A percentile compares a stretch with the other conserved stretches of the same genome.
Evolutionary conservation across 2,113 vertebrate genomes (phyloP).

Genomic region (Notothenia rossii): DNA sequence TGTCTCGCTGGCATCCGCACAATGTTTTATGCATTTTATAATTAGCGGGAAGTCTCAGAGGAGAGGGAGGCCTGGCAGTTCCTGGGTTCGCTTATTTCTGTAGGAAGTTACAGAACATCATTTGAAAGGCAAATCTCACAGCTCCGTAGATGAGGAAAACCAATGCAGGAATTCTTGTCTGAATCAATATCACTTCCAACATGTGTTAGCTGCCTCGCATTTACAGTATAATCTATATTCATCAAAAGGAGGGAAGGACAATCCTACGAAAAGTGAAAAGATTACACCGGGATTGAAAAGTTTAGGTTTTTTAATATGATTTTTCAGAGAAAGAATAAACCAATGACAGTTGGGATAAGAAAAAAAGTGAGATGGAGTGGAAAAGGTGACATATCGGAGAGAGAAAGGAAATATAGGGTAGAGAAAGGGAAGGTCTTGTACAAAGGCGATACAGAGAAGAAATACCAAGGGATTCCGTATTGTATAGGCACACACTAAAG

Average conservation of each 20-base stretch:
- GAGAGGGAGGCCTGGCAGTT: conserved; percentile 46
- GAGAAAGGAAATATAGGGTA: no score
- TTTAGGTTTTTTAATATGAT: background rate
- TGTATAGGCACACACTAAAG: background rate
- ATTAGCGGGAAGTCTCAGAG: conserved; percentile 73
- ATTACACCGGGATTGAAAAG: background rate
- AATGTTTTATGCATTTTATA: conserved; percentile 85
- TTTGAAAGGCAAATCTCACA: conserved; percentile 78
- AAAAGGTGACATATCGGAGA: background rate
- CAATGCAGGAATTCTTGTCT: conserved; percentile 23
- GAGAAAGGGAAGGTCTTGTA: background rate
- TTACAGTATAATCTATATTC: background rate
- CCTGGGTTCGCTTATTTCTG: conserved; percentile 44
- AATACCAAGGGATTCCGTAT: background rate
- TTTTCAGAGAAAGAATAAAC: background rate
- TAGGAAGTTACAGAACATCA: conserved; percentile 55
- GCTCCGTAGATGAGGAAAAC: conserved; percentile 14
- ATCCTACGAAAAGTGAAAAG: background rate
- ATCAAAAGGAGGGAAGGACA: background rate
- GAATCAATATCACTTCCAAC: conserved; percentile 33
- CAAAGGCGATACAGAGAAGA: background rate
- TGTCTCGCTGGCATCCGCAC: conserved; percentile 78
- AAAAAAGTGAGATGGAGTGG: background rate
- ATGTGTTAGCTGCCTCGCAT: conserved; percentile 12
- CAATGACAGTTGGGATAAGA: background rate